Evolutionary conservation across 2,888 invertebrate species (phyloP).

Genomic region (Spatulosminthurus flaviceps): DNA sequence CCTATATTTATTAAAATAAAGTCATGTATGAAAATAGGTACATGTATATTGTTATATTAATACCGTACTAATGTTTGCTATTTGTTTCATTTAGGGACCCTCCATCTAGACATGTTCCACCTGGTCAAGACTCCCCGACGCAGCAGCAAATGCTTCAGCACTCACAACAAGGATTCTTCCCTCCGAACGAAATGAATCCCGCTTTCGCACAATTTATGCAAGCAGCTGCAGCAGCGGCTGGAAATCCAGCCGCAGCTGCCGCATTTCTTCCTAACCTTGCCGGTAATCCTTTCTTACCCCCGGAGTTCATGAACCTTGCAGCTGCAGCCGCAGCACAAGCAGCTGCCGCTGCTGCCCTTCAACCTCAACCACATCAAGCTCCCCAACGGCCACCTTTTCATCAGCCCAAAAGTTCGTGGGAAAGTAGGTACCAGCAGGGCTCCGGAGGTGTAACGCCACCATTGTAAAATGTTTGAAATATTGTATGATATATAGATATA

Average conservation of each 20-base stretch:
- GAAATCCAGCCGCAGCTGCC: constrained; percentile 38
- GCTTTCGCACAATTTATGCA: constrained; percentile 58
- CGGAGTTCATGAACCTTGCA: constrained; percentile 26
- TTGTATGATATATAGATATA: background rate
- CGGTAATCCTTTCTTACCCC: constrained; percentile 33
- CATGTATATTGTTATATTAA: background rate
- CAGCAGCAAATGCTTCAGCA: constrained; percentile 45
- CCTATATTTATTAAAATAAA: background rate
- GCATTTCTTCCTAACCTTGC: constrained; percentile 36
- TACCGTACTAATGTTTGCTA: background rate
- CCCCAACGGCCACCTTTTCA: constrained; percentile 48
- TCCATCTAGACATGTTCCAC: constrained; percentile 41
- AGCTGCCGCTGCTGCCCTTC: constrained; percentile 37
- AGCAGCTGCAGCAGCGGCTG: constrained; percentile 47
- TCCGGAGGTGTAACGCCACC: constrained; percentile 57
- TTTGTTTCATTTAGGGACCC: constrained; percentile 11
- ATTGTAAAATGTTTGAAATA: constrained; percentile 40
- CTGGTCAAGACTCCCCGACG: constrained; percentile 45
- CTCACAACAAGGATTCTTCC: constrained; percentile 36
- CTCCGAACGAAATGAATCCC: constrained; percentile 33
- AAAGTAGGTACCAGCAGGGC: constrained; percentile 56
- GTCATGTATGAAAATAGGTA: background rate
- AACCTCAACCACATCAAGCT: constrained; percentile 33
- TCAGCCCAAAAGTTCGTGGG: constrained; percentile 55
- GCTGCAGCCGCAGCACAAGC: constrained; percentile 37